Percentiles rank a stretch among this genome's conserved stretches.
These are phyloP conservation scores for Riptortus pedestris DNA, from an alignment of 1,140 invertebrate species.

Conservation along the genomic window DNA sequence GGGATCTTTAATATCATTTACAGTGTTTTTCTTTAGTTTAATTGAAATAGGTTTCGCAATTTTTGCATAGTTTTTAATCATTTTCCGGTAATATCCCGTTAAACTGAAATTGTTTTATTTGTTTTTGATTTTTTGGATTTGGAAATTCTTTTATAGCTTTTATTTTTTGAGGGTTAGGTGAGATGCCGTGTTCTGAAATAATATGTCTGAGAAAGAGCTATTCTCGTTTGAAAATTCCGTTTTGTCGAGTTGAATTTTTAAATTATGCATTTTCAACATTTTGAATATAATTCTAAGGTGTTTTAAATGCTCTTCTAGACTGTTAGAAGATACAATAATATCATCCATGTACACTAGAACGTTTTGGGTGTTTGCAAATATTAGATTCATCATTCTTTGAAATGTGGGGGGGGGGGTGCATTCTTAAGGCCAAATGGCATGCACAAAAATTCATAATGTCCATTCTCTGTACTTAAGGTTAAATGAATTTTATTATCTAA, in stretches of 20 bases:
- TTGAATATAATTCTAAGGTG: conserved; percentile 32
- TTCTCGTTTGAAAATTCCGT: conserved; percentile 33
- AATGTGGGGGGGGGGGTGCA: conserved; percentile 27
- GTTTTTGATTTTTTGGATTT: conserved; percentile 26
- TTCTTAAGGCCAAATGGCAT: too few relatives aligned
- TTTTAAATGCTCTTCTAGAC: conserved; percentile 35
- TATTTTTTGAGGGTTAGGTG: conserved; percentile 34
- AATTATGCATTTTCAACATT: conserved; percentile 23
- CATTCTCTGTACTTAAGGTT: conserved; percentile 20
- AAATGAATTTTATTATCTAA: too few relatives aligned
- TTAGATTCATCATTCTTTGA: conserved; percentile 34
- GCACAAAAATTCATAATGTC: conserved; percentile 27
- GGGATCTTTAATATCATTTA: background rate
- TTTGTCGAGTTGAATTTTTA: conserved; percentile 31
- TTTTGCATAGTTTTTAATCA: conserved; percentile 32
- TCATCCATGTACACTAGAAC: conserved; percentile 40
- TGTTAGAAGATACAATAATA: conserved; percentile 35
- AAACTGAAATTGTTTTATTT: conserved; percentile 32
- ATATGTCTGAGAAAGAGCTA: conserved; percentile 35
- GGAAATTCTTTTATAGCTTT: conserved; percentile 32
- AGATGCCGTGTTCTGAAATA: conserved; percentile 33
- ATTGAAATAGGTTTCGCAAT: conserved; percentile 33
- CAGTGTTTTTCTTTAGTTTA: conserved; percentile 32
- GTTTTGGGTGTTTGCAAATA: conserved; percentile 8
- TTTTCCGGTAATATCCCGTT: conserved; percentile 31